Evolutionary conservation across 2,797 vertebrate genomes (phyloP), one percentile per base, ranked within the genome.

Genomic region (Girardinus metallicus): DNA sequence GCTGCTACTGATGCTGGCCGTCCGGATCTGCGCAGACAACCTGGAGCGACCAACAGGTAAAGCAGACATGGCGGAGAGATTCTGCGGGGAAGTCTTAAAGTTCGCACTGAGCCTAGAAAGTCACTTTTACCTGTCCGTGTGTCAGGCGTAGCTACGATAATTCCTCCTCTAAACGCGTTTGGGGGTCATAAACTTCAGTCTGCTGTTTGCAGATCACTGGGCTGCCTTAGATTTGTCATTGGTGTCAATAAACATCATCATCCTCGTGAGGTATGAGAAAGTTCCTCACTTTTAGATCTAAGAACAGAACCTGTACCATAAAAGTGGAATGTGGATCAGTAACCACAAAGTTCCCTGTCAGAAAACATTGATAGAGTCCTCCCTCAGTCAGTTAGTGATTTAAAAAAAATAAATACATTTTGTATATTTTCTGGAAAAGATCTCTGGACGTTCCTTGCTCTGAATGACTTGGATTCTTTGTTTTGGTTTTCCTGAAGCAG

Each of bases 1-100:
- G 3, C 31, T 95, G 84, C 86, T 96, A 26, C 87, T 96, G 92
- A 80, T 96, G 87, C 89, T 96, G 84, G 82, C 83, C 80, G 90
- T 83, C 76, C 87, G 92, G 89, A 90, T 95, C 89, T 92, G 81
- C 85, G 94, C 93, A n/a, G 96, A 96, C 64, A 93, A 88, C 62
- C 91, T 93, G 86, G 96, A 96, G 36, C 93, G 94, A 80, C 94
- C 95, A 95, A 95, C 96, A 96, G 95, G 96, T 96, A 95, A 90
- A 76, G 21, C 64, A 41, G 64, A 26, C 34, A 26, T 55, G 4
- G 39, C 11, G n/a, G 2, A 3, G n/a, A 44, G 18, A 72, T 36
- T 13, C 4, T 5, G 55, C 55, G 55, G 4, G 31, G 21, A 29
- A 62, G 60, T 64, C 7, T 68, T 1, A 68, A 68, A 68, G 64